Evolutionary conservation across 2,888 invertebrate genomes (phyloP).

Genomic region (Pilophorus perplexus): DNA sequence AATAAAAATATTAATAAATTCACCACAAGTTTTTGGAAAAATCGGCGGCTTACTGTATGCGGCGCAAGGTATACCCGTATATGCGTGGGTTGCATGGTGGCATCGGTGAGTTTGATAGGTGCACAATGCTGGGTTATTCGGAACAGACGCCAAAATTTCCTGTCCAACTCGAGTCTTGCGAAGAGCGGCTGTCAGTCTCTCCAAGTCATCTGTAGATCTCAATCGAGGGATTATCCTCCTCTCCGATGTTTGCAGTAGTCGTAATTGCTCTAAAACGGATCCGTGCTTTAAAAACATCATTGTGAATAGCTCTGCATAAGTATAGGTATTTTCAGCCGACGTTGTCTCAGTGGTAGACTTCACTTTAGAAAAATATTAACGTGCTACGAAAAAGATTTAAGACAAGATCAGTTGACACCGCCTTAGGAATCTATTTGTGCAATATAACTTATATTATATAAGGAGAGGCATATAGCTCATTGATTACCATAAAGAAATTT

Average conservation of each 20-base stretch:
- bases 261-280: constrained; percentile 65
- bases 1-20: too few species aligned
- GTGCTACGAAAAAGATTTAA: too few species aligned
- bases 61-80: constrained; percentile 83
- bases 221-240: constrained; percentile 51
- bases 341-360: too few species aligned
- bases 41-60: constrained; percentile 72
- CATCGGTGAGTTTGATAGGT: constrained; percentile 85
- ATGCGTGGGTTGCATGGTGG: constrained; percentile 86
- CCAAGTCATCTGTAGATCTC: constrained; percentile 52
- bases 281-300: too few species aligned
- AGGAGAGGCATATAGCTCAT: too few species aligned
- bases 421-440: too few species aligned
- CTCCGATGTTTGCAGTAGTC: constrained; percentile 64
- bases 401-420: too few species aligned
- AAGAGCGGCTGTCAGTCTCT: constrained; percentile 51
- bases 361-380: too few species aligned
- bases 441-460: too few species aligned
- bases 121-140: constrained; percentile 75
- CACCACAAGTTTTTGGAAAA: too few species aligned
- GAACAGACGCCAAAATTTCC: constrained; percentile 50
- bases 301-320: too few species aligned
- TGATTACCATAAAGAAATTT: constrained; percentile 72
- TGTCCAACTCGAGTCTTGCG: constrained; percentile 50
- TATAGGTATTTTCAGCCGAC: too few species aligned